Conservation (phyloP, 2,888 invertebrate species). For the Augiades crinisus region DNA sequence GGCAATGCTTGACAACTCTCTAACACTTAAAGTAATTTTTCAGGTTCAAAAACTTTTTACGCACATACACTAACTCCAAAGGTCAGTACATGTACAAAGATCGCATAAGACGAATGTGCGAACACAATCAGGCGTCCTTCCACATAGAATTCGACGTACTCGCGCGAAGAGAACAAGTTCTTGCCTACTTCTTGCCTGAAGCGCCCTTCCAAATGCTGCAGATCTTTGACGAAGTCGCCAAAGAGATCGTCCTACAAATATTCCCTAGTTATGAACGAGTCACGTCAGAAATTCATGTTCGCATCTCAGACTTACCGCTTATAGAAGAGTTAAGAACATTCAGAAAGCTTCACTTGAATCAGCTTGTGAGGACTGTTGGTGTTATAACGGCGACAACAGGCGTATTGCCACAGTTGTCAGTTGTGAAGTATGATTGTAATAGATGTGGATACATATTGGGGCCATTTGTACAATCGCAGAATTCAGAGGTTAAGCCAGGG, state of each 20-base stretch:
- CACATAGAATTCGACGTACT: constrained; percentile 96
- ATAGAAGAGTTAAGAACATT: constrained; percentile 98
- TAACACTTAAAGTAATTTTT: constrained; percentile 20
- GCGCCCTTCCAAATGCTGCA: constrained; percentile 98
- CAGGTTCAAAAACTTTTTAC: constrained; percentile 93
- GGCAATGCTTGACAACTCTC: too few species aligned
- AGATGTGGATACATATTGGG: constrained; percentile 97
- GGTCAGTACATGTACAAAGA: constrained; percentile 95
- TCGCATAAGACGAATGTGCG: constrained; percentile 96
- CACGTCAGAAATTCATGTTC: constrained; percentile 95
- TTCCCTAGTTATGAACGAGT: constrained; percentile 98
- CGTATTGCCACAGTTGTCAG: constrained; percentile 96
- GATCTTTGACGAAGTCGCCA: constrained; percentile 97
- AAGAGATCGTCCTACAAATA: constrained; percentile 94
- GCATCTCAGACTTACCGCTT: constrained; percentile 96
- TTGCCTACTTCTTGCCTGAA: constrained; percentile 98
- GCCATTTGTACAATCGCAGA: constrained; percentile 97
- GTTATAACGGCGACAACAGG: constrained; percentile 98
- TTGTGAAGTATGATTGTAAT: constrained; percentile 98
- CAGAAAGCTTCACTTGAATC: constrained; percentile 94
- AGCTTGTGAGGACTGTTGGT: constrained; percentile 92
- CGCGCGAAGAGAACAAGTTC: constrained; percentile 93
- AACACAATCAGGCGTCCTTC: constrained; percentile 93
- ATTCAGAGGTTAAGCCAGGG: constrained; percentile 96
- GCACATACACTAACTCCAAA: constrained; percentile 93